These are phyloP conservation scores for Drosophila acutilabella DNA, from an alignment of 2,888 invertebrate genomes.

Conservation along the genomic window DNA sequence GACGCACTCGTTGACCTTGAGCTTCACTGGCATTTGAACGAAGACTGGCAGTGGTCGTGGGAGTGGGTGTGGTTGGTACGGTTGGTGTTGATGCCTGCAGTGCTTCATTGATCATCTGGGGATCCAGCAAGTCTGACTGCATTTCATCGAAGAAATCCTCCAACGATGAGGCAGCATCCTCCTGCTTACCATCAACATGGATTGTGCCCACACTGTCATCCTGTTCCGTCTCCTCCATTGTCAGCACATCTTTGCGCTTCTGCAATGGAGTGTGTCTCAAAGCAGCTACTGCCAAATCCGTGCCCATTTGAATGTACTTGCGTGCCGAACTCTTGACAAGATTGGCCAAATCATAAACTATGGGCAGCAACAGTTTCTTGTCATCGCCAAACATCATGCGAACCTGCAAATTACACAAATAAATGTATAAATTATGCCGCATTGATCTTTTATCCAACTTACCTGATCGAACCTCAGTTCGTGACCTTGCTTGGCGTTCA, in stretches of 20 bases:
- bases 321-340: slow-evolving; percentile 86
- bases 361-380: slow-evolving; percentile 87
- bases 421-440: neutral
- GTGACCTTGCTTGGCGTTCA: slow-evolving; percentile 86
- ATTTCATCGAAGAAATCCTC: slow-evolving; percentile 80
- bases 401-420: slow-evolving; percentile 83
- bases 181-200: slow-evolving; percentile 32
- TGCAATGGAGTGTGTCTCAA: slow-evolving; percentile 42
- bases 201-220: slow-evolving; percentile 65
- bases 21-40: slow-evolving; percentile 2
- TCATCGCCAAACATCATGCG: slow-evolving; percentile 87
- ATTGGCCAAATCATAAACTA: slow-evolving; percentile 88
- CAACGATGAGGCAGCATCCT: slow-evolving; percentile 48
- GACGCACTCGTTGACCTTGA: slow-evolving; percentile 52
- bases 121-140: slow-evolving; percentile 77
- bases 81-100: slow-evolving; percentile 47
- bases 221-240: slow-evolving; percentile 49
- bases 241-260: slow-evolving; percentile 65
- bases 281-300: slow-evolving; percentile 51
- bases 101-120: slow-evolving; percentile 80
- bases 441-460: slow-evolving; percentile 23
- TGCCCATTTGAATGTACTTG: slow-evolving; percentile 69
- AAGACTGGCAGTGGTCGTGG: neutral
- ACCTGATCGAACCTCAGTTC: slow-evolving; percentile 88
- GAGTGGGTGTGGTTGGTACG: slow-evolving; percentile 3